Base-by-base conservation (phyloP, 1,140 invertebrate species). In the Carcinoscorpius rotundicauda region DNA sequence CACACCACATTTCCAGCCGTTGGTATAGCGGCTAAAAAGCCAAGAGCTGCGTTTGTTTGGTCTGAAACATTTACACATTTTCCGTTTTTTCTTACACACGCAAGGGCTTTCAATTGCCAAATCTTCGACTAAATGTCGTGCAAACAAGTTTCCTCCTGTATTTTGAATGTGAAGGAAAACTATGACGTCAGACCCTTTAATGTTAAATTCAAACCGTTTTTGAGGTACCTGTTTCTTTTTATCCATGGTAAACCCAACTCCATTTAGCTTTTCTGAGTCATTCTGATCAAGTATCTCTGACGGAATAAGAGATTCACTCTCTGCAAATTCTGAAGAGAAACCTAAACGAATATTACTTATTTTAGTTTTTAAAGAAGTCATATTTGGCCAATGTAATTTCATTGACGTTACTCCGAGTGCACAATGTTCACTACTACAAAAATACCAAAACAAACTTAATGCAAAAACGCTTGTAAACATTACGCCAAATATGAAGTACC, bases 101-200 rank as follows among this genome's bases (percentile, higher is more conserved):
- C 69, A 70, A 11, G 69, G 69, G 29, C 62, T 61, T 49, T 70
- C 69, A 51, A 71, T 52, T 51, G 73, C 70, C 8, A 78, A 62
- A 69, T 79, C 74, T 64, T 76, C 75, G 0, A 79, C 75, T 49
- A 80, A 69, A 66, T 78, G 75, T 49, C 72, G 72, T 29, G 77
- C 77, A 68, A 80, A 79, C 3, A 75, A 74, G 8, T 75, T 76
- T 0, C 77, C 79, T 48, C 77, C 77, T 5, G 77, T 79, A 59
- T 80, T 80, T 68, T 79, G 79, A 51, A 80, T 79, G 62, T 80
- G 78, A 6, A 79, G 65, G 68, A 79, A 79, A 3, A 80, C 77
- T 5, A 80, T 69, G 4, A 80, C 78, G 69, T 79, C 77, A 8
- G 53, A 65, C 48, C 60, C 62, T 51, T 60, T 66, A 10, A 69